phyloP scores from a whole-genome alignment of 1,140 invertebrate species.

The Drosophila tropicalis region DNA sequence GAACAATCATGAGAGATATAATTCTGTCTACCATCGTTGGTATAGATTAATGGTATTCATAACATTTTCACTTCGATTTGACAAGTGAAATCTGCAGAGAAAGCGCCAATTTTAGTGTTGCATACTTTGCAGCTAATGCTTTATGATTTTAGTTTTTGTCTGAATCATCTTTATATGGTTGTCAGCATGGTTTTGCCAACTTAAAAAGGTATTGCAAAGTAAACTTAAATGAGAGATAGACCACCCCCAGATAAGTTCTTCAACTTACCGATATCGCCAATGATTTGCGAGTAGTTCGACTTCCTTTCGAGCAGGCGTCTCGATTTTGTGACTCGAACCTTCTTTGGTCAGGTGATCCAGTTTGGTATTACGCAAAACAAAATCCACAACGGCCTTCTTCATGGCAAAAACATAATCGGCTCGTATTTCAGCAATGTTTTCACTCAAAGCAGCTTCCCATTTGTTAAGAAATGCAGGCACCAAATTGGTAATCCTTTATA shows the following conservation, averaged over 20 bases:
- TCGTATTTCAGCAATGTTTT: constrained; percentile 87
- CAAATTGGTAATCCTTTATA: constrained; percentile 81
- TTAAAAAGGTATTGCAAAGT: too few species aligned
- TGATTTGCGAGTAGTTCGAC: constrained; percentile 82
- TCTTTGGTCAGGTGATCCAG: constrained; percentile 57
- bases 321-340: constrained; percentile 82
- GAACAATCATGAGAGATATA: too few species aligned
- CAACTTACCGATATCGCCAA: constrained; percentile 80
- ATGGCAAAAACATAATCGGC: constrained; percentile 93
- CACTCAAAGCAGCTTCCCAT: constrained; percentile 85
- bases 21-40: too few species aligned
- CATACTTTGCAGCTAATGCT: too few species aligned
- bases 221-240: too few species aligned
- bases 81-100: too few species aligned
- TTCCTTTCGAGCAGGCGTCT: constrained; percentile 85
- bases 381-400: constrained; percentile 95
- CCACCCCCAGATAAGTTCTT: not conserved
- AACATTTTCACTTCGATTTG: too few species aligned
- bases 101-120: too few species aligned
- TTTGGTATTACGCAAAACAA: constrained; percentile 90
- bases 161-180: too few species aligned
- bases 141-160: too few species aligned
- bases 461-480: constrained; percentile 85
- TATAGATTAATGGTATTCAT: too few species aligned
- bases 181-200: too few species aligned